Percentiles rank a stretch among this genome's conserved stretches.
Conservation (phyloP, 1,140 invertebrate species). For the Eueides isabella region DNA sequence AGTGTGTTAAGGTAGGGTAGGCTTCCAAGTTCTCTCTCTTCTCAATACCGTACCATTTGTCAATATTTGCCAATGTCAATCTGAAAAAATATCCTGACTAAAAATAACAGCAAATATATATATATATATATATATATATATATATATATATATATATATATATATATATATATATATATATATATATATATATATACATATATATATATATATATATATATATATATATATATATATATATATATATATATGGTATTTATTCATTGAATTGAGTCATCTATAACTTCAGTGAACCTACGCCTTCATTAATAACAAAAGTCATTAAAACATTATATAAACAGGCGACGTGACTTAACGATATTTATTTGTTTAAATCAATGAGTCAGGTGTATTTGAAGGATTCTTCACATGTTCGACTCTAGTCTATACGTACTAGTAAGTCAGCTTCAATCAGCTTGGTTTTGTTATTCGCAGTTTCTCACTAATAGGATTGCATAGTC, state of each 20-base stretch:
- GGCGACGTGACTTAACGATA: slow-evolving; percentile 4
- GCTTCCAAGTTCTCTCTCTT: too few relatives aligned
- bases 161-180: not conserved
- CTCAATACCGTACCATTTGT: too few relatives aligned
- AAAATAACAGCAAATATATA: too few relatives aligned
- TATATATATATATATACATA: too few relatives aligned
- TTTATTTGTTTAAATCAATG: slow-evolving; percentile 15
- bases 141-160: too few relatives aligned
- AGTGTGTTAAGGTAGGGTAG: too few relatives aligned
- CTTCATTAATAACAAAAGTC: slow-evolving; percentile 1
- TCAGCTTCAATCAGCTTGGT: slow-evolving; percentile 1
- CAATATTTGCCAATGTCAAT: too few relatives aligned
- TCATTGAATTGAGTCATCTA: not conserved
- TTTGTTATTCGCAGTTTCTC: slow-evolving; percentile 17
- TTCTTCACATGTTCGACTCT: not conserved
- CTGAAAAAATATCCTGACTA: too few relatives aligned
- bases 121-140: too few relatives aligned
- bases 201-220: too few relatives aligned
- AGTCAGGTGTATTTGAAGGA: slow-evolving; percentile 24
- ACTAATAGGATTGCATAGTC: slow-evolving; percentile 19
- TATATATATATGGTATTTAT: too few relatives aligned
- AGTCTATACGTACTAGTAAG: not conserved
- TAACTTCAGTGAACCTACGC: not conserved
- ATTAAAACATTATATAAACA: not conserved
- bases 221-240: too few relatives aligned